phyloP scores from a whole-genome alignment of 2,797 vertebrate species.

The Sorex maritimensis region DNA sequence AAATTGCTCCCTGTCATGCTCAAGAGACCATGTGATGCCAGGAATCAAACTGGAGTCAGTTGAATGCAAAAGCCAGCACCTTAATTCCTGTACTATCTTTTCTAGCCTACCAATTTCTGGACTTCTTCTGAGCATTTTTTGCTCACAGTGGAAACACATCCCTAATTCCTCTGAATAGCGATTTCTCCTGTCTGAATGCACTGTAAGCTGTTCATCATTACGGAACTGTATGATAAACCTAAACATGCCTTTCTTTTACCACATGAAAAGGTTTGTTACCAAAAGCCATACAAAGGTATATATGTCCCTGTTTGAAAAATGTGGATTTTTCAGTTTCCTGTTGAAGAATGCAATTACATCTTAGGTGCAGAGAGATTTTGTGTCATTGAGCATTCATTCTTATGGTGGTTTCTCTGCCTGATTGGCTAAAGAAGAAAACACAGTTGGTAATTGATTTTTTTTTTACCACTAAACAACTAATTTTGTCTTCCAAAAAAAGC shows the following conservation, averaged over 20 bases:
- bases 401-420: conserved; percentile 59
- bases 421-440: conserved; percentile 79
- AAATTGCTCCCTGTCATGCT: too few relatives aligned
- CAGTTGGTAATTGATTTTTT: conserved; percentile 81
- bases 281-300: not conserved
- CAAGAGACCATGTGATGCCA: too few relatives aligned
- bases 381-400: conserved; percentile 34
- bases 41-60: too few relatives aligned
- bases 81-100: not conserved
- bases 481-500: conserved; percentile 79
- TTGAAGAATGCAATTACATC: not conserved
- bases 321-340: not conserved
- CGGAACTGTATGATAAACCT: not conserved
- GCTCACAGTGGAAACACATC: not conserved
- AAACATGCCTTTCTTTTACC: not conserved
- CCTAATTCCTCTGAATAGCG: not conserved
- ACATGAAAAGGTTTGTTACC: conserved; percentile 3
- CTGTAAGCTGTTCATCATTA: not conserved
- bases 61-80: too few relatives aligned
- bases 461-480: conserved; percentile 79
- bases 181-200: not conserved
- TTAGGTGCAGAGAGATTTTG: not conserved
- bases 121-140: not conserved
- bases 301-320: conserved; percentile 53
- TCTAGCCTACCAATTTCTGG: not conserved